Evolutionary conservation across 2,797 vertebrate species (phyloP).

Genomic region (Darevskia nairensis): DNA sequence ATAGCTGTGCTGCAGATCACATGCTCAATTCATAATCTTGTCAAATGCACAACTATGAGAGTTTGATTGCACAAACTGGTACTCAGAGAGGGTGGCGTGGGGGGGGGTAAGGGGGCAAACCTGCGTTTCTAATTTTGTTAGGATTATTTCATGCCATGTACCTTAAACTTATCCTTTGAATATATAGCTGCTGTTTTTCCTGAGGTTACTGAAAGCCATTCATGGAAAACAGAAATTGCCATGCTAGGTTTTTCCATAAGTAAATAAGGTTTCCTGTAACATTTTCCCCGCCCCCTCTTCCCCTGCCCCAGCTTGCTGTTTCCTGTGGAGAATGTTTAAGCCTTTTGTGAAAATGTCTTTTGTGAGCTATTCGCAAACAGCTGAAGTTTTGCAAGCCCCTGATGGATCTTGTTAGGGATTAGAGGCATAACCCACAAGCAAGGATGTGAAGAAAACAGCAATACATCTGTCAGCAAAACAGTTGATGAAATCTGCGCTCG

Average conservation of each 20-base stretch:
- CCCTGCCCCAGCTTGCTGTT: background rate
- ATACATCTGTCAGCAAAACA: conserved; percentile 65
- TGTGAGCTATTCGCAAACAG: conserved; percentile 38
- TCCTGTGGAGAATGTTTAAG: conserved; percentile 46
- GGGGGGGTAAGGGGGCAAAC: background rate
- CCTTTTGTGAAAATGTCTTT: conserved; percentile 48
- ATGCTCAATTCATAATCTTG: conserved; percentile 47
- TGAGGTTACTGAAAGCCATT: conserved; percentile 43
- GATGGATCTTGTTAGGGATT: conserved; percentile 57
- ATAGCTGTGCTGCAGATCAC: conserved; percentile 39
- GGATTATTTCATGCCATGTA: background rate
- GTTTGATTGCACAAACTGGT: conserved; percentile 47
- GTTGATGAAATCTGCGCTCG: conserved; percentile 47
- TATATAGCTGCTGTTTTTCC: conserved; percentile 46
- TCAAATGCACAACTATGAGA: conserved; percentile 41
- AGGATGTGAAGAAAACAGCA: conserved; percentile 50
- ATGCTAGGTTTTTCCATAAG: conserved; percentile 46
- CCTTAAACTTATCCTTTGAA: conserved; percentile 32
- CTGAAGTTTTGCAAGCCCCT: conserved; percentile 56
- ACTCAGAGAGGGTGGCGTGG: background rate
- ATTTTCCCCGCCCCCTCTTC: conserved; percentile 2
- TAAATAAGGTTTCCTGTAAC: conserved; percentile 44
- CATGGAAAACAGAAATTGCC: conserved; percentile 20
- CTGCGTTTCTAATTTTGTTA: background rate
- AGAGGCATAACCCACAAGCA: conserved; percentile 59